phyloP scores from a whole-genome alignment of 2,113 vertebrate species.

The Litocranius walleri region DNA sequence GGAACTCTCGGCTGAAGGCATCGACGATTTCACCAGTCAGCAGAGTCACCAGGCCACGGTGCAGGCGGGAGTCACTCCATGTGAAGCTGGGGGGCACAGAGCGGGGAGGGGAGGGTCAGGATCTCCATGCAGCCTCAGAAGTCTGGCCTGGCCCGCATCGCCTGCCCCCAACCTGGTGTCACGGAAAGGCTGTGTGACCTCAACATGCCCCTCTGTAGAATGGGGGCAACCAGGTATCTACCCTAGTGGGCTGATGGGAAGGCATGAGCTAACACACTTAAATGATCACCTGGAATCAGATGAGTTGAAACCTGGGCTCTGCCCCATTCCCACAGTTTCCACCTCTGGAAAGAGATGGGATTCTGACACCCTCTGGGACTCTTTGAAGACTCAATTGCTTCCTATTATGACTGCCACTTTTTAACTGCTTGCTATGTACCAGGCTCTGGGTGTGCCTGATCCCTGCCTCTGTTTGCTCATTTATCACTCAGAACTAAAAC shows the following conservation, averaged over 20 bases:
- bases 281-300: background rate
- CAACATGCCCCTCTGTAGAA: background rate
- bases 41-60: conserved; percentile 71
- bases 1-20: conserved; percentile 74
- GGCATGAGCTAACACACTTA: background rate
- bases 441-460: background rate
- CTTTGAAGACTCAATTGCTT: background rate
- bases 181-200: background rate
- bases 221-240: background rate
- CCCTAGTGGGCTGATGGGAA: background rate
- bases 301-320: background rate
- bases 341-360: background rate
- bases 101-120: background rate
- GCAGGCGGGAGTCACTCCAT: conserved; percentile 71
- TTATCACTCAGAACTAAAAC: background rate
- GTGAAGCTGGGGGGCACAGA: conserved; percentile 61
- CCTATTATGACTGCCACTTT: background rate
- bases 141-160: no score
- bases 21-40: conserved; percentile 70
- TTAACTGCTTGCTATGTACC: background rate
- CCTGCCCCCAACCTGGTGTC: background rate
- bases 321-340: background rate
- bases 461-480: background rate
- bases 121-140: fast-evolving
- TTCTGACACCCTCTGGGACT: background rate